Conservation (phyloP, 2,888 invertebrate genomes). For the Ethmia dodecea region DNA sequence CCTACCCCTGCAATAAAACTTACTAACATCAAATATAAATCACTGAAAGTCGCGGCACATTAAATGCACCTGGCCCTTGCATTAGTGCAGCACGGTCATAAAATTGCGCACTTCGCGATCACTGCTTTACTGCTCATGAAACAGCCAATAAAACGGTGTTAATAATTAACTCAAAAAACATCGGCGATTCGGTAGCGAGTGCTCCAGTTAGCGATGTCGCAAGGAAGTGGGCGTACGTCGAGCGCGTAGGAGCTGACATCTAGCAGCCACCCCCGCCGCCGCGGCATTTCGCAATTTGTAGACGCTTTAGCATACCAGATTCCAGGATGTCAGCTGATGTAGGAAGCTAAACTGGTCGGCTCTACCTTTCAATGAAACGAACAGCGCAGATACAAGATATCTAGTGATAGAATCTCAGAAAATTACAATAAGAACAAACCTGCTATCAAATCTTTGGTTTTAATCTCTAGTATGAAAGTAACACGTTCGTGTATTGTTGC, state of each 20-base stretch:
- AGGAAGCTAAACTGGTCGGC: constrained; percentile 34
- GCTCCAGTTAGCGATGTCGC: constrained; percentile 63
- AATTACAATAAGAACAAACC: no score
- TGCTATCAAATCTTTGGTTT: no score
- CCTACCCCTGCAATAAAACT: no score
- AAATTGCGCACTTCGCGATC: constrained; percentile 15
- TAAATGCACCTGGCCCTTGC: no score
- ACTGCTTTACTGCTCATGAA: constrained; percentile 22
- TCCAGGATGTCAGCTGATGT: constrained; percentile 26
- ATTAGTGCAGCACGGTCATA: constrained; percentile 16
- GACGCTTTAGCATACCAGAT: constrained; percentile 44
- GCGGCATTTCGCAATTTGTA: constrained; percentile 41
- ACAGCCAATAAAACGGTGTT: constrained; percentile 34
- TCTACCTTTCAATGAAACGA: no score
- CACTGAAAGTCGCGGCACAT: no score
- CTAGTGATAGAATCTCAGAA: no score
- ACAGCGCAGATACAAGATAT: no score
- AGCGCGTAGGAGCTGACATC: constrained; percentile 57
- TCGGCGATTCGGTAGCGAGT: constrained; percentile 43
- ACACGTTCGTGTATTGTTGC: no score
- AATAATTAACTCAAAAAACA: constrained; percentile 7
- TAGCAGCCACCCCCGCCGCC: constrained; percentile 52
- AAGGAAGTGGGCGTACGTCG: constrained; percentile 59
- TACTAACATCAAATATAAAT: no score
- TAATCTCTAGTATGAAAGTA: no score